These are phyloP conservation scores for Strigamia transsilvanica DNA, from an alignment of 2,888 invertebrate species.

Conservation along the genomic window DNA sequence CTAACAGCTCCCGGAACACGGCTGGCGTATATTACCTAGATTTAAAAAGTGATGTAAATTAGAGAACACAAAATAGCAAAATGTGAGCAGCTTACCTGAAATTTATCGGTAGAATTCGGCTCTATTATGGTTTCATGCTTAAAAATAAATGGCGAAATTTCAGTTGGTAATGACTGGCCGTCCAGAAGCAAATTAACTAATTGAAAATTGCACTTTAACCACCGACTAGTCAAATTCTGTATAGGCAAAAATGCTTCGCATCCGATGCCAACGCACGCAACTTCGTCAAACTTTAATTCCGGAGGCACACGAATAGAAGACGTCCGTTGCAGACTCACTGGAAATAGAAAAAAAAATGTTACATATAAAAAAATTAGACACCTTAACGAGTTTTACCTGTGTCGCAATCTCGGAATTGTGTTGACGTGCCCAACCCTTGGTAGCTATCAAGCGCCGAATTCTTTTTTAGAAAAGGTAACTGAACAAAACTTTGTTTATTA, in stretches of 20 bases:
- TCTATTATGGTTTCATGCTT: conserved; percentile 50
- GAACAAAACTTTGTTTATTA: conserved; percentile 2
- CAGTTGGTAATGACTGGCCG: conserved; percentile 27
- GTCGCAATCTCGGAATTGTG: background rate
- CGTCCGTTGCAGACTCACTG: conserved; percentile 44
- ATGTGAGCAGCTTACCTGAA: background rate
- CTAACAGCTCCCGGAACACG: conserved; percentile 27
- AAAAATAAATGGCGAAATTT: conserved; percentile 51
- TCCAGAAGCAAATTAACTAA: conserved; percentile 5
- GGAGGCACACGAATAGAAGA: conserved; percentile 20
- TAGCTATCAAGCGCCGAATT: background rate
- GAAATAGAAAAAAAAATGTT: background rate
- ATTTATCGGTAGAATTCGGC: conserved; percentile 37
- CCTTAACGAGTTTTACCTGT: background rate
- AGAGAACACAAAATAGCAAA: background rate
- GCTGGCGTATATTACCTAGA: conserved; percentile 27
- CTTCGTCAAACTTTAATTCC: conserved; percentile 36
- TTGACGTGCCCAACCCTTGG: background rate
- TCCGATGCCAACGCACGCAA: conserved; percentile 48
- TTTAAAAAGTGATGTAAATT: background rate
- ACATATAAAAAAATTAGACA: background rate
- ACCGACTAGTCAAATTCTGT: conserved; percentile 37
- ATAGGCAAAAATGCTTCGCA: conserved; percentile 17
- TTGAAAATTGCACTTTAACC: conserved; percentile 41
- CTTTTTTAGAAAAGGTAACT: background rate